Base-by-base conservation (phyloP, 1,140 invertebrate species). In the Drosophila nebulosa region DNA sequence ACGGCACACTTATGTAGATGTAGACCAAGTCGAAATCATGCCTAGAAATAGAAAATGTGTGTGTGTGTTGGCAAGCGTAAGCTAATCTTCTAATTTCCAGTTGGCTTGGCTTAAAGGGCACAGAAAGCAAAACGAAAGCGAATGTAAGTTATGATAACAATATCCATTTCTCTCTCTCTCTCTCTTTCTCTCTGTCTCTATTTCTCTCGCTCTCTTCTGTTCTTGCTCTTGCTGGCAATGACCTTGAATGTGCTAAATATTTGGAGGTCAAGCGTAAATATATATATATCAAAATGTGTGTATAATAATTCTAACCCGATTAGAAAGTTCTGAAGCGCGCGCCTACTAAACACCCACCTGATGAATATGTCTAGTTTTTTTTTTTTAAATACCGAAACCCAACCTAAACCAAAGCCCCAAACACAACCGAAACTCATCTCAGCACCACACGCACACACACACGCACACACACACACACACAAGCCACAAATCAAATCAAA, bases 31-130 rank as follows among this genome's bases (percentile, higher is more conserved):
- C 21, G 36, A 10, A 42, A 36, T 42, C 14, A 22, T 26, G 39
- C 46, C 22, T 26, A 26, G 27, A 24, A 16, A 7, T 69, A 26
- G 21, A 26, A 26, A 26, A 14, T 64, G 36, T 32, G 61, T 55
- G 61, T 55, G 57, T 46, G 61, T 51, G 50, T 51, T 60, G 67
- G 58, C 42, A 55, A 56, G 69, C 69, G 39, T 67, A 64, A 61
- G 81, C 81, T 86, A 88, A 86, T 86, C 81, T 88, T 62, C 32
- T 52, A 69, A 74, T 69, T 86, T 86, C 74, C 81, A 86, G 81
- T 71, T 86, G 81, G 83, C 83, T 88, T 86, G 83, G 81, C 81
- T 85, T 85, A 61, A 66, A 66, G 65, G 78, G 81, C 80, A 80
- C 52, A 24, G 22, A 35, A 60, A 66, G 46, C 74, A 65, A 65